Base-by-base conservation (phyloP, 1,140 invertebrate genomes). In the Ceratosolen fusciceps region DNA sequence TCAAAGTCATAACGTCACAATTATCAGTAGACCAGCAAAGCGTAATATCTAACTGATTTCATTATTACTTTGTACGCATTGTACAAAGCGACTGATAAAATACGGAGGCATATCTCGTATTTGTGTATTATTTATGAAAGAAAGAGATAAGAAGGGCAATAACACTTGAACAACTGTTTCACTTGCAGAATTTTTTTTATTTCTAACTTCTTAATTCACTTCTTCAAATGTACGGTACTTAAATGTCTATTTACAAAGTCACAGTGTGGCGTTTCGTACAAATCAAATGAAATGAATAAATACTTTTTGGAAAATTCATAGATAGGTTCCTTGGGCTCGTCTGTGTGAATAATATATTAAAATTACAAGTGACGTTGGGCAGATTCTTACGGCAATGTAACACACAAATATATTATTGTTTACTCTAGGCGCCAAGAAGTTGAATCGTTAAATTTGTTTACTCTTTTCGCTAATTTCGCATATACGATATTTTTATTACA, bases 201-300 rank as follows among this genome's bases (percentile, higher is more conserved):
- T 80, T 52, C 60, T 75, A 75, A 80, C 54, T 65, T 75, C 73
- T 75, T 29, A 75, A 60, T 80, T 62, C 65, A 49, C 67, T 75
- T 75, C 12, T 26, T 2, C 49, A 70, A 79, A 71, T 71, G n/a
- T 60, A 71, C 21, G 54, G 70, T 26, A 37, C 52, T 80, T 58
- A 49, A 70, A 75, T 54, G 43, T 60, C 52, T 77, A 80, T 77
- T 72, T 80, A 80, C 74, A 80, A 73, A 72, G 47, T 76, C 74
- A 26, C 43, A 77, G 43, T 77, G 21, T 77, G 54, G 73, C 52
- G 29, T 75, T 71, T 70, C 52, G 21, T 76, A 65, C 39, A 67
- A 75, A 80, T 74, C 49, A 71, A 70, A 80, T 56, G 26, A 26
- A 60, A 62, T 58, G n/a, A 70, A 72, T 26, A 26, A 68, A 29